Evolutionary conservation across 2,113 vertebrate species (phyloP).

Genomic region (Cottus gobio): DNA sequence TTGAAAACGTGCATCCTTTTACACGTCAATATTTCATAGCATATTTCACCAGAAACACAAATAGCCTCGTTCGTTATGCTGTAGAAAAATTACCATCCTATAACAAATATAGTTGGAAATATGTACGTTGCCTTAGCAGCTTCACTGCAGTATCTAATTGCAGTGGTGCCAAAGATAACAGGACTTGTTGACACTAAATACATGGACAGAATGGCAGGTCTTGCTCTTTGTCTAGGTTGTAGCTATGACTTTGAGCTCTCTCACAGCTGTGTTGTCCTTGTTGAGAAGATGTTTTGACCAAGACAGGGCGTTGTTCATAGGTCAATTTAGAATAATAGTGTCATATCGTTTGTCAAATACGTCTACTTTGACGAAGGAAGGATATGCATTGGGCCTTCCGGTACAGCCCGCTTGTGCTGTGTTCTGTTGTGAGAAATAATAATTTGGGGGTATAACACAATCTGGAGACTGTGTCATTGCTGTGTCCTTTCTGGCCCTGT

Average conservation of each 20-base stretch:
- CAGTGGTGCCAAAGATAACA: conserved; percentile 9
- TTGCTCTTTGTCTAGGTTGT: not conserved
- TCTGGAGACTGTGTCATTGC: not conserved
- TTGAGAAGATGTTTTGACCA: not conserved
- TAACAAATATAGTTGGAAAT: not conserved
- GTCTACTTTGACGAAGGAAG: rapidly evolving
- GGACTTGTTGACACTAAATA: conserved; percentile 42
- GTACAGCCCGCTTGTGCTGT: not conserved
- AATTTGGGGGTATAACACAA: conserved; percentile 11
- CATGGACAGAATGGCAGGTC: not conserved
- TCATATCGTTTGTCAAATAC: not conserved
- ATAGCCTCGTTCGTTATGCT: not conserved
- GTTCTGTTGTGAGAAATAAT: not conserved
- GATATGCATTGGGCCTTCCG: not conserved
- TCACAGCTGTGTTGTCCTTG: not conserved
- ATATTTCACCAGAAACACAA: not conserved
- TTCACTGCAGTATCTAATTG: conserved; percentile 47
- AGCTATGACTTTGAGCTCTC: not conserved
- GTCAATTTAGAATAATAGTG: not conserved
- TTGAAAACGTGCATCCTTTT: not conserved
- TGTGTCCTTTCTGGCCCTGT: conserved; percentile 11
- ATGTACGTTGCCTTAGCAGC: not conserved
- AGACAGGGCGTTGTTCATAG: not conserved
- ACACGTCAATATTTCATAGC: not conserved
- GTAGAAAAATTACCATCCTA: rapidly evolving